These are phyloP conservation scores for Eulemur albifrons DNA, from an alignment of 2,797 vertebrate genomes.

Conservation along the genomic window DNA sequence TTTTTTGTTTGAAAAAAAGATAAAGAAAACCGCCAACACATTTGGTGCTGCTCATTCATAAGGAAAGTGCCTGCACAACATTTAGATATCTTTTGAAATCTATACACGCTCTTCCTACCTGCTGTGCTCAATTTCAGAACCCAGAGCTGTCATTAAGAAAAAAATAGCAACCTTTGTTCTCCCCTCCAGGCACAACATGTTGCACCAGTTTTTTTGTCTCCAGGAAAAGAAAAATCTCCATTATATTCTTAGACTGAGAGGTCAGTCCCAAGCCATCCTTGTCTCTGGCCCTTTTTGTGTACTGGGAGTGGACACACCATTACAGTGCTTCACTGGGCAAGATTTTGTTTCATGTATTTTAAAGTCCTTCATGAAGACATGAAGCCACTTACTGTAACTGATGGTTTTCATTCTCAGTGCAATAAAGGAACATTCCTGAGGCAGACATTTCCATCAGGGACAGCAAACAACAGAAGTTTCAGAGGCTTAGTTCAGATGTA, in stretches of 20 bases:
- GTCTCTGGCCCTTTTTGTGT: background rate
- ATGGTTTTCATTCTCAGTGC: constrained; percentile 72
- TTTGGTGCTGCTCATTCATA: constrained; percentile 42
- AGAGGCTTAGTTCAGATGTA: constrained; percentile 9
- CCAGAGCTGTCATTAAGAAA: constrained; percentile 68
- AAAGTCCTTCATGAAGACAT: constrained; percentile 48
- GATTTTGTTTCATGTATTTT: constrained; percentile 54
- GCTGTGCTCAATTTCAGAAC: constrained; percentile 75
- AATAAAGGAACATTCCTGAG: constrained; percentile 66
- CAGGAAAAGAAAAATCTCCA: background rate
- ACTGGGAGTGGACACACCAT: background rate
- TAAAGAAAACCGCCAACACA: background rate
- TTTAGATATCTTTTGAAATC: constrained; percentile 70
- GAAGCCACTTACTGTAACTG: constrained; percentile 58
- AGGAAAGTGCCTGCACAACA: constrained; percentile 7
- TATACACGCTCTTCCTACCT: constrained; percentile 57
- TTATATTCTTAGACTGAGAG: constrained; percentile 25
- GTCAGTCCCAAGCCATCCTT: background rate
- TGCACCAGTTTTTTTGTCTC: constrained; percentile 26
- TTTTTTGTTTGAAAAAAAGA: background rate
- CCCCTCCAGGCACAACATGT: constrained; percentile 55
- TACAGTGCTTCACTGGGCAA: background rate
- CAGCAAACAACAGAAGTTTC: constrained; percentile 46
- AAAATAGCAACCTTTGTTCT: constrained; percentile 74
- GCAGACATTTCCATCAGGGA: constrained; percentile 17